Evolutionary conservation across 1,140 invertebrate genomes (phyloP).

Genomic region (Hycleus phaleratus): DNA sequence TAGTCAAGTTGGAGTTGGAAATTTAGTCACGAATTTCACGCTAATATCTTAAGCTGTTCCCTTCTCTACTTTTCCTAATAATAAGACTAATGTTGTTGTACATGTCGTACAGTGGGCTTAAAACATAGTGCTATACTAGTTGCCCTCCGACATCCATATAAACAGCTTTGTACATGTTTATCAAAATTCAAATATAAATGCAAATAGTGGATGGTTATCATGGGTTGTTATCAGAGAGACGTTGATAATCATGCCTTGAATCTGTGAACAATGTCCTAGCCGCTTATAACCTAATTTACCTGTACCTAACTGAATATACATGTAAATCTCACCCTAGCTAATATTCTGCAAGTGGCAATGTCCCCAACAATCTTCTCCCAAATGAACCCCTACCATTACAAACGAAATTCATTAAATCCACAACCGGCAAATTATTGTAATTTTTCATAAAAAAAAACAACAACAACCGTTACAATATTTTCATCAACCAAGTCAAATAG

Average conservation of each 20-base stretch:
- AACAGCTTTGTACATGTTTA: slow-evolving; percentile 27
- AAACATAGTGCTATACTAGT: slow-evolving; percentile 3
- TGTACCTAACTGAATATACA: slow-evolving; percentile 33
- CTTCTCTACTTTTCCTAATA: not conserved
- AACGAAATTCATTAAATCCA: no score
- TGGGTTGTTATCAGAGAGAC: slow-evolving; percentile 25
- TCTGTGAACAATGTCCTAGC: slow-evolving; percentile 28
- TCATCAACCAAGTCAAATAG: no score
- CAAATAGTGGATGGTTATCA: slow-evolving; percentile 28
- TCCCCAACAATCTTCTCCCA: not conserved
- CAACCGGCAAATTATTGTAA: no score
- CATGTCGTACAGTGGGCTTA: slow-evolving; percentile 10
- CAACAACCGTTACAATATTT: no score
- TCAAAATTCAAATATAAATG: slow-evolving; percentile 35
- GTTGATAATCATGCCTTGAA: slow-evolving; percentile 24
- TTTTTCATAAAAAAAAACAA: no score
- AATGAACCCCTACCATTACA: no score
- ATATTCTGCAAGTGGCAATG: slow-evolving; percentile 10
- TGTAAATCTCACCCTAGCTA: slow-evolving; percentile 25
- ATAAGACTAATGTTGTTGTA: slow-evolving; percentile 13
- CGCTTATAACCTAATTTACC: slow-evolving; percentile 33
- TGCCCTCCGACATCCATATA: not conserved
- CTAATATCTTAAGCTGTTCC: slow-evolving; percentile 15
- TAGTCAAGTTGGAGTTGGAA: slow-evolving; percentile 5
- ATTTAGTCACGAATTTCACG: slow-evolving; percentile 10